phyloP scores from a whole-genome alignment of 1,140 invertebrate species.

The Lucilia cuprina region DNA sequence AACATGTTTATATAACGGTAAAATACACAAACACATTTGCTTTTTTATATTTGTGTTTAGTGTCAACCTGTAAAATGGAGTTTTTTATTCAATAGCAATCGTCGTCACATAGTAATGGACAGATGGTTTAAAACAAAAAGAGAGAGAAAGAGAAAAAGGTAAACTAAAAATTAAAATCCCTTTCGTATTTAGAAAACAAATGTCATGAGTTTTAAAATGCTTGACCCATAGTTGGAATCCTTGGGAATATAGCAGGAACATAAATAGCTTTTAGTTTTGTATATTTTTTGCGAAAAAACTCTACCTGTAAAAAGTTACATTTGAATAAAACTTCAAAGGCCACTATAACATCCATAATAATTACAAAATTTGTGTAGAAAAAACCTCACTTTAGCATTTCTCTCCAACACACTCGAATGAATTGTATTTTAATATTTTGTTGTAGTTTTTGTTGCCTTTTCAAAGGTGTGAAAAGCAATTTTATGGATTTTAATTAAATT shows the following conservation, averaged over 20 bases:
- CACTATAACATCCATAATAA: too few relatives aligned
- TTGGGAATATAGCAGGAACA: too few relatives aligned
- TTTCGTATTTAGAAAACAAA: not conserved
- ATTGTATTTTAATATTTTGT: not conserved
- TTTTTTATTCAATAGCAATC: not conserved
- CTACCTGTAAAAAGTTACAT: not conserved
- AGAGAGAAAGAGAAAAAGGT: not conserved
- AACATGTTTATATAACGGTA: not conserved
- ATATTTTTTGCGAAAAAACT: too few relatives aligned
- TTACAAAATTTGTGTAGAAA: not conserved
- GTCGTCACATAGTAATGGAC: not conserved
- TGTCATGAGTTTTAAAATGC: not conserved
- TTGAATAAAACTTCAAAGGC: not conserved
- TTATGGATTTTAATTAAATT: conserved; percentile 12
- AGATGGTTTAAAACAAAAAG: not conserved
- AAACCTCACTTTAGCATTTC: not conserved
- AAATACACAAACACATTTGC: not conserved
- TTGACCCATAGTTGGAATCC: too few relatives aligned
- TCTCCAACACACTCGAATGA: not conserved
- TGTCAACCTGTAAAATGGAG: not conserved
- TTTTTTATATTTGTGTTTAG: not conserved
- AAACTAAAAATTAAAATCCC: not conserved
- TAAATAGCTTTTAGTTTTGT: too few relatives aligned
- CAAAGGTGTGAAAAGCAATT: conserved; percentile 10
- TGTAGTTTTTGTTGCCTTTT: not conserved